A percentile compares a stretch with the other conserved stretches of the same genome.
phyloP scores from a whole-genome alignment of 1,140 invertebrate genomes.

The Rhyacophila brunnea region DNA sequence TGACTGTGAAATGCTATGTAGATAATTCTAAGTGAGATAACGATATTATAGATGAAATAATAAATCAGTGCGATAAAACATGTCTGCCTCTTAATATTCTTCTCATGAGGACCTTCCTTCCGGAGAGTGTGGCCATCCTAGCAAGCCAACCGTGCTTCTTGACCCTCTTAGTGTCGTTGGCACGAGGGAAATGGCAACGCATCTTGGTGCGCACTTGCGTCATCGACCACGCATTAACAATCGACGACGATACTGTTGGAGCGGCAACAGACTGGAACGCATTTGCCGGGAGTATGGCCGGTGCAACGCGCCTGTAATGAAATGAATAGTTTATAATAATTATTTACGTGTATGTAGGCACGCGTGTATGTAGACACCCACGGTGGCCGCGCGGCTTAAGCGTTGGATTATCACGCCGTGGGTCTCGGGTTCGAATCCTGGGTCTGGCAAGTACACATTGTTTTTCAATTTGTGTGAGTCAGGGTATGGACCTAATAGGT shows the following conservation, averaged over 20 bases:
- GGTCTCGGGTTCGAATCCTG: no score
- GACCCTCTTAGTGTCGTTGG: slow-evolving; percentile 69
- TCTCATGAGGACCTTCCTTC: slow-evolving; percentile 69
- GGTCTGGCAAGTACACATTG: no score
- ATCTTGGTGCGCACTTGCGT: slow-evolving; percentile 38
- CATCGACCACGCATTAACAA: slow-evolving; percentile 3
- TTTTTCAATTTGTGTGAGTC: no score
- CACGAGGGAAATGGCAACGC: slow-evolving; percentile 69
- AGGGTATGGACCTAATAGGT: no score
- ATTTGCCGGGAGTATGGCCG: slow-evolving; percentile 2
- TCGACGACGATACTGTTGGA: neutral
- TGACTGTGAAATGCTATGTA: neutral
- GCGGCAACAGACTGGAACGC: neutral
- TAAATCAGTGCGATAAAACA: slow-evolving; percentile 64
- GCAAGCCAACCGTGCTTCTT: slow-evolving; percentile 66
- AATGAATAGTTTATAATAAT: neutral
- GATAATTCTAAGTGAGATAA: no score
- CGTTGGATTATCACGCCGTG: no score
- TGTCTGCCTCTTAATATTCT: slow-evolving; percentile 71
- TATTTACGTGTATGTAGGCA: neutral
- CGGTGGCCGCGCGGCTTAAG: no score
- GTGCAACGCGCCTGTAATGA: slow-evolving; percentile 11
- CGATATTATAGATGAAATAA: neutral
- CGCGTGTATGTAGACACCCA: no score
- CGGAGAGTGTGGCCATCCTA: slow-evolving; percentile 66